phyloP scores from a whole-genome alignment of 2,797 vertebrate genomes.

The Rhabdomys pumilio region DNA sequence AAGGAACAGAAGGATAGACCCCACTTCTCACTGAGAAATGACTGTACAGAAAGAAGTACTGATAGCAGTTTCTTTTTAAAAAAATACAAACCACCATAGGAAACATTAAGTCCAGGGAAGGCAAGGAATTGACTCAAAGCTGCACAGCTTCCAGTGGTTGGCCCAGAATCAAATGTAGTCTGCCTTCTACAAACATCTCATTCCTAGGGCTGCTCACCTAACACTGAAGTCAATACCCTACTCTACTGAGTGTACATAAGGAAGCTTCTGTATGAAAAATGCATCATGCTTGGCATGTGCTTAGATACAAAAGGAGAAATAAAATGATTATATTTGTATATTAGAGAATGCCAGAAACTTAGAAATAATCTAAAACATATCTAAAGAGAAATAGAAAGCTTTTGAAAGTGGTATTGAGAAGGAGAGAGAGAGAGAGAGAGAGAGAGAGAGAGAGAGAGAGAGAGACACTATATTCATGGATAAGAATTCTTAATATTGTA shows the following conservation, averaged over 20 bases:
- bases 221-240: not conserved
- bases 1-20: not conserved
- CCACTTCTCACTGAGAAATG: not conserved
- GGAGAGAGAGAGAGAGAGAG: not conserved
- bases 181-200: not conserved
- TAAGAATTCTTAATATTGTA: constrained; percentile 34
- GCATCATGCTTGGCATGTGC: not conserved
- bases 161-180: constrained; percentile 17
- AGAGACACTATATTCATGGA: constrained; percentile 28
- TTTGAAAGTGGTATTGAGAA: not conserved
- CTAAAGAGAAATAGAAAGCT: constrained; percentile 48
- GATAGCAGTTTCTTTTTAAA: not conserved
- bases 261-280: constrained; percentile 2
- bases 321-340: not conserved
- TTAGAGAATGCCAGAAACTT: not conserved
- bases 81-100: not conserved
- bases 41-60: not conserved
- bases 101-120: constrained; percentile 3
- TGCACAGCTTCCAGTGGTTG: not conserved
- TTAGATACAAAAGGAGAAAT: constrained; percentile 22
- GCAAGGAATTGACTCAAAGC: not conserved
- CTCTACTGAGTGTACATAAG: not conserved
- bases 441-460: not conserved
- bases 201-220: not conserved
- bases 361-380: constrained; percentile 43